These are phyloP conservation scores for Hippocampus comes DNA, from an alignment of 2,113 vertebrate genomes.

Conservation along the genomic window DNA sequence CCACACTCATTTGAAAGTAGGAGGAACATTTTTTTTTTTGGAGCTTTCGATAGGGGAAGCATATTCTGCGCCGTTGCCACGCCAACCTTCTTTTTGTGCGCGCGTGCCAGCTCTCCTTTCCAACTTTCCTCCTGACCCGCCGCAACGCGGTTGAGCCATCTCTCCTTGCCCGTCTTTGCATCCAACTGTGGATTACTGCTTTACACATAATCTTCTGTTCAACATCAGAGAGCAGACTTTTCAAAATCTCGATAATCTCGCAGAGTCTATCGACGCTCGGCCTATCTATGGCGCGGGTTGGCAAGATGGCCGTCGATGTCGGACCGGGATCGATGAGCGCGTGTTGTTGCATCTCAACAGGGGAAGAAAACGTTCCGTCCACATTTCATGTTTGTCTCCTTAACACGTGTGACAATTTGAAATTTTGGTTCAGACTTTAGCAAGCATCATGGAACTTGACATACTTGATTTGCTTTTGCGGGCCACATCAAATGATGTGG, in stretches of 20 bases:
- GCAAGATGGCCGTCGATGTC: background rate
- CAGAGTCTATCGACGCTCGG: background rate
- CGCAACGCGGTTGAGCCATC: constrained; percentile 18
- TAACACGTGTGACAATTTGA: too few species aligned
- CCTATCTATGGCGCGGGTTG: constrained; percentile 30
- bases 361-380: constrained; percentile 2
- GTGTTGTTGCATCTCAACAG: background rate
- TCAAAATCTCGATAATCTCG: constrained; percentile 69
- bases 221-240: constrained; percentile 71
- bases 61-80: background rate
- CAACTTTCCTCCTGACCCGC: constrained; percentile 33
- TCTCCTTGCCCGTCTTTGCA: constrained; percentile 49
- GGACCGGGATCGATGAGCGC: background rate
- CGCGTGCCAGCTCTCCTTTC: constrained; percentile 31
- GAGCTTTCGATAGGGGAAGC: background rate
- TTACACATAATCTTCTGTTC: constrained; percentile 73
- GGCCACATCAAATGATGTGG: too few species aligned
- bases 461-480: too few species aligned
- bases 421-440: too few species aligned
- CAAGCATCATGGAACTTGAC: too few species aligned
- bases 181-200: constrained; percentile 73
- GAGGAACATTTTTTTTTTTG: background rate
- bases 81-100: background rate
- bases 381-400: constrained; percentile 3
- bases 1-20: constrained; percentile 4